A percentile compares a stretch with the other conserved stretches of the same genome.
These are phyloP conservation scores for Orientallactaga bullata DNA, from an alignment of 2,113 vertebrate genomes.

Conservation along the genomic window DNA sequence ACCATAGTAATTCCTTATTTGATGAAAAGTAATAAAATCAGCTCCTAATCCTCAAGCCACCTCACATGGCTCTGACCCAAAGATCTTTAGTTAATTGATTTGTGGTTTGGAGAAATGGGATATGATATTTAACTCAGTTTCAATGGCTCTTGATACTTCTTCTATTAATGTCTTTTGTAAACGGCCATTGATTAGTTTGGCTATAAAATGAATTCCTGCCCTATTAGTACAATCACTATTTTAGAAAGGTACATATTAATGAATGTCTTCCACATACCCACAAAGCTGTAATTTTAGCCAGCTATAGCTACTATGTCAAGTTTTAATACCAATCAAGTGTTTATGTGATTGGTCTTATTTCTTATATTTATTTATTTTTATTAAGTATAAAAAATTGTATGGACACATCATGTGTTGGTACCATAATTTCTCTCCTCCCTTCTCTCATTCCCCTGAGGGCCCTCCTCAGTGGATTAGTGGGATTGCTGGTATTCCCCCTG, in stretches of 20 bases:
- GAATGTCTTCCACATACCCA: background rate
- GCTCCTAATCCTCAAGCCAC: background rate
- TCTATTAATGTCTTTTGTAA: slow-evolving; percentile 53
- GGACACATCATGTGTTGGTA: too few relatives aligned
- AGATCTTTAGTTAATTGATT: background rate
- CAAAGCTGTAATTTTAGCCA: slow-evolving; percentile 47
- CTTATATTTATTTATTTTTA: background rate
- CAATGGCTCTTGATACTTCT: background rate
- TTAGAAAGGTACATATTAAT: slow-evolving; percentile 26
- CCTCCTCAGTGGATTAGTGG: too few relatives aligned
- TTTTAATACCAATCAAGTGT: background rate
- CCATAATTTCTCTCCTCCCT: background rate
- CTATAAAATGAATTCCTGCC: slow-evolving; percentile 17
- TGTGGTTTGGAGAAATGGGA: slow-evolving; percentile 13
- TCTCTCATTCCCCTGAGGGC: too few relatives aligned
- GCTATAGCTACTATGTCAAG: background rate
- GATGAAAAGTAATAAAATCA: background rate
- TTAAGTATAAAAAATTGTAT: too few relatives aligned
- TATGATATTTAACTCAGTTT: background rate
- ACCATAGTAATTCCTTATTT: background rate
- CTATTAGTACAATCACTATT: background rate
- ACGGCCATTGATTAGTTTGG: slow-evolving; percentile 45
- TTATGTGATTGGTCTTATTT: background rate
- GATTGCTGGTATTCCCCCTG: too few relatives aligned
- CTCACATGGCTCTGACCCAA: background rate